Evolutionary conservation across 2,797 vertebrate species (phyloP).

Genomic region (Periophthalmus magnuspinnatus): DNA sequence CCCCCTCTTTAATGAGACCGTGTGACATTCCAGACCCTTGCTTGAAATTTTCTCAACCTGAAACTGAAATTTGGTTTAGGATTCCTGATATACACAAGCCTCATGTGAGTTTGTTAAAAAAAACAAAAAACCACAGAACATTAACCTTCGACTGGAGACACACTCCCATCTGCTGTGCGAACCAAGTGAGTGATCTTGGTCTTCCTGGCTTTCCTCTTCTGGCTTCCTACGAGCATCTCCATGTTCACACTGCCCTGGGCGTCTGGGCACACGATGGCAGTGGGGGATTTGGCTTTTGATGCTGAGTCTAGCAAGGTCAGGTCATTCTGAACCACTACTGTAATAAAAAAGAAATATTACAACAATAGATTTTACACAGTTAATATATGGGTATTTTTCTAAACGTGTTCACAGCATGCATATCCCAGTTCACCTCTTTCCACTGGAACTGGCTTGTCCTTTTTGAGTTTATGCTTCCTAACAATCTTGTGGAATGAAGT

Average conservation of each 20-base stretch:
- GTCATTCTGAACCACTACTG: conserved; percentile 82
- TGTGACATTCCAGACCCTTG: neutral
- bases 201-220: conserved; percentile 98
- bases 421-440: conserved; percentile 84
- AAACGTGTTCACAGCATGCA: conserved; percentile 15
- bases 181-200: conserved; percentile 98
- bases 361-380: neutral
- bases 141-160: conserved; percentile 88
- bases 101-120: neutral
- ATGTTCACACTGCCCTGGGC: conserved; percentile 76
- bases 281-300: conserved; percentile 79
- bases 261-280: conserved; percentile 80
- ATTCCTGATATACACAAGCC: neutral
- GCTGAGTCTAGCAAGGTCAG: conserved; percentile 73
- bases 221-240: conserved; percentile 95
- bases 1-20: too few species aligned
- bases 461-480: conserved; percentile 95
- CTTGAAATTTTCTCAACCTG: neutral
- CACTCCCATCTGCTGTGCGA: conserved; percentile 89
- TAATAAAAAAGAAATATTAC: conserved; percentile 15
- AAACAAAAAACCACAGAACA: too few species aligned
- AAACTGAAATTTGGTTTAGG: neutral
- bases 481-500: conserved; percentile 96
- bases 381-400: neutral
- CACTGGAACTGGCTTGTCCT: conserved; percentile 87